These are phyloP conservation scores for Taenaris catops DNA, from an alignment of 2,888 invertebrate genomes.

Conservation along the genomic window DNA sequence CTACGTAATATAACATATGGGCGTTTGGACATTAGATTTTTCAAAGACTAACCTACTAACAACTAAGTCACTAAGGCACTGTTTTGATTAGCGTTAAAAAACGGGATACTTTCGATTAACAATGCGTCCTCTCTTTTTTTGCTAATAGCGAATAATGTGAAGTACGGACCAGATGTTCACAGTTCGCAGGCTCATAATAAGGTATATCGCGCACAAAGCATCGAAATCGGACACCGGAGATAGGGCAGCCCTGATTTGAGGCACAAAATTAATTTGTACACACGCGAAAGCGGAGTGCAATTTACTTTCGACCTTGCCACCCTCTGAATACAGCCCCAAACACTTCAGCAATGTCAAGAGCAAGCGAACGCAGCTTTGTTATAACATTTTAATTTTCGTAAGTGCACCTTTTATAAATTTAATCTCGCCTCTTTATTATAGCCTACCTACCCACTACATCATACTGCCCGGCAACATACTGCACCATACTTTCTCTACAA, in stretches of 20 bases:
- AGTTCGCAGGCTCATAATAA: slow-evolving; percentile 74
- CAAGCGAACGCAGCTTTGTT: slow-evolving; percentile 21
- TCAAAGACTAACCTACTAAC: too few species aligned
- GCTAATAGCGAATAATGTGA: slow-evolving; percentile 60
- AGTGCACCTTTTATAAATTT: slow-evolving; percentile 55
- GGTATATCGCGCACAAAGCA: slow-evolving; percentile 75
- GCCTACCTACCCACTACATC: slow-evolving; percentile 26
- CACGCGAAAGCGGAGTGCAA: slow-evolving; percentile 32
- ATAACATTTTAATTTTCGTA: slow-evolving; percentile 66
- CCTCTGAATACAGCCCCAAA: slow-evolving; percentile 23
- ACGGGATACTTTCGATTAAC: slow-evolving; percentile 30
- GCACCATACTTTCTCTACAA: slow-evolving; percentile 22
- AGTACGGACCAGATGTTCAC: slow-evolving; percentile 63
- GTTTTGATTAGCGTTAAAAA: slow-evolving; percentile 29
- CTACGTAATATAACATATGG: too few species aligned
- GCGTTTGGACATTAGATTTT: too few species aligned
- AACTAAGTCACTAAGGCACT: too few species aligned
- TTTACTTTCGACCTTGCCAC: slow-evolving; percentile 35
- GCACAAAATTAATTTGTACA: slow-evolving; percentile 47
- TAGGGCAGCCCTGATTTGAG: slow-evolving; percentile 62
- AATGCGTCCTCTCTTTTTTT: slow-evolving; percentile 46
- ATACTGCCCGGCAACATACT: slow-evolving; percentile 19
- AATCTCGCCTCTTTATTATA: slow-evolving; percentile 39
- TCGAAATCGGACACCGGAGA: slow-evolving; percentile 77
- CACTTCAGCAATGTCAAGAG: slow-evolving; percentile 1